Percentiles rank a stretch among this genome's conserved stretches.
Conservation (phyloP, 2,113 vertebrate genomes). For the Pardalotus punctatus region DNA sequence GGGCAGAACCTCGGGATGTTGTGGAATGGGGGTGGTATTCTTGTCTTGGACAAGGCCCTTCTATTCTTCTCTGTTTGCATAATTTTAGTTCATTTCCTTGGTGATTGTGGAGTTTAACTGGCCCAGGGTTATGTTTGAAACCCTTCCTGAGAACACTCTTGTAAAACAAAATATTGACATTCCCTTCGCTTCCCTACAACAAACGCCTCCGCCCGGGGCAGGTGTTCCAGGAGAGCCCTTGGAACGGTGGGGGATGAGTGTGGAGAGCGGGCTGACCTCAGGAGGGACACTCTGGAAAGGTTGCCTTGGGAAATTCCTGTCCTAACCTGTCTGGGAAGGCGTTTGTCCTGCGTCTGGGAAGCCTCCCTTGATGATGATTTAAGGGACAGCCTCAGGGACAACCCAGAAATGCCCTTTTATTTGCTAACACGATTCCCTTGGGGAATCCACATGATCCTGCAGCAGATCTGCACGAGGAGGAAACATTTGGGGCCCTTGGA, state of each 20-base stretch:
- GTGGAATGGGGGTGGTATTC: conserved; percentile 11
- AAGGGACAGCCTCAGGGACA: neutral
- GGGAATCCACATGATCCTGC: neutral
- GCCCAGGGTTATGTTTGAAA: neutral
- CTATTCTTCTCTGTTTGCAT: conserved; percentile 60
- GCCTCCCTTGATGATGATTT: neutral
- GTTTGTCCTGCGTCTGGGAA: neutral
- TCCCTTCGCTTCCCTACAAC: neutral
- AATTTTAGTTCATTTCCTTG: neutral
- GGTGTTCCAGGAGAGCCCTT: neutral
- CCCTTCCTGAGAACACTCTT: neutral
- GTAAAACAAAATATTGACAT: neutral
- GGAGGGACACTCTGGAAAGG: neutral
- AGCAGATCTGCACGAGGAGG: rapidly evolving
- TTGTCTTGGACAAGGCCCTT: conserved; percentile 13
- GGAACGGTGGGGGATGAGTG: rapidly evolving
- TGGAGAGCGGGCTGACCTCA: neutral
- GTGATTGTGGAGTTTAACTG: neutral
- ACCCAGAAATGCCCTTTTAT: neutral
- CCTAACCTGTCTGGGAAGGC: neutral
- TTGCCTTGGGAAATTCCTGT: neutral
- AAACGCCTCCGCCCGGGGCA: neutral
- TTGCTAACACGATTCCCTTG: neutral
- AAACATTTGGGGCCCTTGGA: neutral
- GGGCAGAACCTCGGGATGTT: neutral